phyloP scores from a whole-genome alignment of 2,113 vertebrate species.

The Emydocephalus ijimae region DNA sequence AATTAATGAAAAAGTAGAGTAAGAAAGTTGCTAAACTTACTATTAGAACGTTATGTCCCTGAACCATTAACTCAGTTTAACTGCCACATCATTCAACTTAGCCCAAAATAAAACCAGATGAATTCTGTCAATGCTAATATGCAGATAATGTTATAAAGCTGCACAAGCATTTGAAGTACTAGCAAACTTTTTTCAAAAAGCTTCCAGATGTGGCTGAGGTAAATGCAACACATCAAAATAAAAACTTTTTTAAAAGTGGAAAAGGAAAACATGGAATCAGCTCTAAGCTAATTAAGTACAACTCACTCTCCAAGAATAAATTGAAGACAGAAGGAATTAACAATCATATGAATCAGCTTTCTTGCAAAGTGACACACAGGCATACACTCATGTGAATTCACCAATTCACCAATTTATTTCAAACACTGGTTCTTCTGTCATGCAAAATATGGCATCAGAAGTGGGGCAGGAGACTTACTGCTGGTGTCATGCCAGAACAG shows the following conservation, averaged over 20 bases:
- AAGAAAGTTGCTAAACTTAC: conserved; percentile 39
- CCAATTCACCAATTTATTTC: conserved; percentile 33
- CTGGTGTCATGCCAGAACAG: background rate
- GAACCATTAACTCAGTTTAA: conserved; percentile 52
- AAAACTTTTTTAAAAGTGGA: conserved; percentile 62
- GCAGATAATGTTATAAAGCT: conserved; percentile 70
- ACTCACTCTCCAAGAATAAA: conserved; percentile 77
- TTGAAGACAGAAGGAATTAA: conserved; percentile 79
- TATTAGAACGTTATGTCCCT: conserved; percentile 55
- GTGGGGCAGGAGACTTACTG: conserved; percentile 1
- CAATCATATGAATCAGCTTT: conserved; percentile 69
- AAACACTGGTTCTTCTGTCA: conserved; percentile 37
- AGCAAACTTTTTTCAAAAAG: conserved; percentile 69
- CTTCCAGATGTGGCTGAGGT: conserved; percentile 74
- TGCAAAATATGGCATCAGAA: conserved; percentile 18
- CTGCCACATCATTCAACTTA: conserved; percentile 76
- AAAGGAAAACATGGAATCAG: conserved; percentile 71
- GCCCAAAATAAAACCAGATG: conserved; percentile 78
- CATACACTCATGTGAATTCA: conserved; percentile 29
- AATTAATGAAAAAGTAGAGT: conserved; percentile 42
- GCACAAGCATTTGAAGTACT: conserved; percentile 71
- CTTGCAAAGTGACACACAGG: conserved; percentile 57
- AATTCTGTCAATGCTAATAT: conserved; percentile 69
- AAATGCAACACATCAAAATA: conserved; percentile 76
- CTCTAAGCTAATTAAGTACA: conserved; percentile 79